These are phyloP conservation scores for Megaceryle maxima DNA, from an alignment of 2,113 vertebrate genomes.

Conservation along the genomic window DNA sequence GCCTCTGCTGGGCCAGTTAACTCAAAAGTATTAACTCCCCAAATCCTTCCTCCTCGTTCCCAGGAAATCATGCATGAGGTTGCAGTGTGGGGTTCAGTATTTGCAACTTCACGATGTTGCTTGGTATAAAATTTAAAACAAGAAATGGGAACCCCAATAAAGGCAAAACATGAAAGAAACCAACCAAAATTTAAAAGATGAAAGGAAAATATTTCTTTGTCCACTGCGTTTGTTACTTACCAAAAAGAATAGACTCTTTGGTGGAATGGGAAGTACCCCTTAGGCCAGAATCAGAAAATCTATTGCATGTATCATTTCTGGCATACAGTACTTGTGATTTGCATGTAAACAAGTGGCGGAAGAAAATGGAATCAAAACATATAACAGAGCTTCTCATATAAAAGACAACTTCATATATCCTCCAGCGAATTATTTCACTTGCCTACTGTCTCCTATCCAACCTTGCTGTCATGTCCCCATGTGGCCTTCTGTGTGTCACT, in stretches of 20 bases:
- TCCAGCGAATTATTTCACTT: background rate
- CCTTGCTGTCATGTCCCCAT: fast-evolving
- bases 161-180: background rate
- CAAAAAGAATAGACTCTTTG: background rate
- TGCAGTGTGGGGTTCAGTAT: background rate
- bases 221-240: background rate
- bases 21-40: background rate
- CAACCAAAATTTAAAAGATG: background rate
- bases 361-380: background rate
- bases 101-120: background rate
- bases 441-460: background rate
- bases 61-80: background rate
- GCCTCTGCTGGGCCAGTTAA: background rate
- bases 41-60: background rate
- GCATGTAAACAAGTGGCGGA: background rate
- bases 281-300: background rate
- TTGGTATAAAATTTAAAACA: background rate
- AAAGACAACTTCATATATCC: background rate
- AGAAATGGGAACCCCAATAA: background rate
- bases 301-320: background rate
- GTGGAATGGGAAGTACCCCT: background rate
- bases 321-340: background rate
- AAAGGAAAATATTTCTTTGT: background rate
- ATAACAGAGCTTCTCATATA: background rate
- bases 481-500: background rate